Evolutionary conservation across 2,888 invertebrate genomes (phyloP).

Genomic region (Patella depressa): DNA sequence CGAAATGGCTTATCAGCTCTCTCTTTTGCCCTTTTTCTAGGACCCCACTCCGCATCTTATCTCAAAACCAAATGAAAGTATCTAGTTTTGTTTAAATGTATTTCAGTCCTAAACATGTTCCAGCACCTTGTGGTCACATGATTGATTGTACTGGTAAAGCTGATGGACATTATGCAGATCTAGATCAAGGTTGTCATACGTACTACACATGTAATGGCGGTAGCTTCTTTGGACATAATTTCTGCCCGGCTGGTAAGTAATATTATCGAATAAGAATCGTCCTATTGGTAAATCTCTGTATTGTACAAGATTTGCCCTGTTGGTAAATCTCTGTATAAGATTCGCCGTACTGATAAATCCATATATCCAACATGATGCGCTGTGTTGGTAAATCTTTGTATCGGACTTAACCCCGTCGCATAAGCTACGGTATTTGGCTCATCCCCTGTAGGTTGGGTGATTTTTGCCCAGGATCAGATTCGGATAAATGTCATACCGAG

Average conservation of each 20-base stretch:
- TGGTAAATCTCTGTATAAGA: neutral
- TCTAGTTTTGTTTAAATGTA: neutral
- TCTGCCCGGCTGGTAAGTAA: neutral
- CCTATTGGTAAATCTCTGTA: neutral
- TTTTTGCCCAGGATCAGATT: too few species aligned
- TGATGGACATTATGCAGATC: neutral
- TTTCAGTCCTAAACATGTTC: neutral
- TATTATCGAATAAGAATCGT: neutral
- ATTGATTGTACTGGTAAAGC: neutral
- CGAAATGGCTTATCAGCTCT: too few species aligned
- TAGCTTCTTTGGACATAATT: neutral
- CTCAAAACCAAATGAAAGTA: too few species aligned
- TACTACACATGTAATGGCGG: neutral
- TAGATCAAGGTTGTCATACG: neutral
- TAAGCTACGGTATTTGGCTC: too few species aligned
- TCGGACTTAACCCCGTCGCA: too few species aligned
- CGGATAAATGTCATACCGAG: too few species aligned
- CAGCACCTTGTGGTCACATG: slow-evolving; percentile 9
- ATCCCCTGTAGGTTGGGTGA: too few species aligned
- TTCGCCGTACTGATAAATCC: neutral
- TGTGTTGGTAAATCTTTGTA: too few species aligned
- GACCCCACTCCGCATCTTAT: too few species aligned
- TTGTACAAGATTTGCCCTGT: neutral
- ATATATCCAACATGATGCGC: neutral
- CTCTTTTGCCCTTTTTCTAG: too few species aligned